Base-by-base conservation (phyloP, 2,113 vertebrate genomes). In the Dascyllus trimaculatus region DNA sequence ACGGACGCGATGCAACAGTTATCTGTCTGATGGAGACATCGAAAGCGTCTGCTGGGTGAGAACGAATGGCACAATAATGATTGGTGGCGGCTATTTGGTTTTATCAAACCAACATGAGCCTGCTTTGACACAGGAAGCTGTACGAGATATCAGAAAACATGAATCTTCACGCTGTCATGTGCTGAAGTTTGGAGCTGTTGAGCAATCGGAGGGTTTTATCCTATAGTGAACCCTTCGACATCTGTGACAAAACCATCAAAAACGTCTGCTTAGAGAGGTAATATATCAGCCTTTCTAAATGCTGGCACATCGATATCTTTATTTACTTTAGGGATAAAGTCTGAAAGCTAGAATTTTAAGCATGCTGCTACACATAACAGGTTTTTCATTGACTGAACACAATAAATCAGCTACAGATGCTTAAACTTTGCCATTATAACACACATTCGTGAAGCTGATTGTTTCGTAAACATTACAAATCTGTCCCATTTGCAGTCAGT, bases 61-160 rank as follows among this genome's bases (percentile, higher is more conserved):
- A 32, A 22, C 71, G 4, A 26, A 49, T 35, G 60, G 38, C 4
- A 18, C 4, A 0, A 1, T 1, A 24, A 24, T 13, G 10, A 19
- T 9, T 45, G 18, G 5, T 3, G n/a, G 32, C 2, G 15, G 13
- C 10, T n/a, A 10, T 10, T 8, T 56, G 56, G 32, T 77, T 52
- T 61, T 4, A 71, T 51, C 38, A 60, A 57, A 49, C 17, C 59
- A 49, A 2, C 0, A 54, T 2, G 4, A 26, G 19, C 32, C 21
- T 15, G 54, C 38, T 14, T 19, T 32, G 8, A 62, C 38, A 72
- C 79, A 72, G 85, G 69, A 89, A 82, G 72, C 17, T 54, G 11
- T n/a, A 11, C 9, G 2, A 60, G 49, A 29, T 75, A 66, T 71
- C 48, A 73, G 52, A 79, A 13, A 71, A 4, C 4, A 62, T 4